Conservation (phyloP, 2,888 invertebrate genomes). For the Sesia bembeciformis region DNA sequence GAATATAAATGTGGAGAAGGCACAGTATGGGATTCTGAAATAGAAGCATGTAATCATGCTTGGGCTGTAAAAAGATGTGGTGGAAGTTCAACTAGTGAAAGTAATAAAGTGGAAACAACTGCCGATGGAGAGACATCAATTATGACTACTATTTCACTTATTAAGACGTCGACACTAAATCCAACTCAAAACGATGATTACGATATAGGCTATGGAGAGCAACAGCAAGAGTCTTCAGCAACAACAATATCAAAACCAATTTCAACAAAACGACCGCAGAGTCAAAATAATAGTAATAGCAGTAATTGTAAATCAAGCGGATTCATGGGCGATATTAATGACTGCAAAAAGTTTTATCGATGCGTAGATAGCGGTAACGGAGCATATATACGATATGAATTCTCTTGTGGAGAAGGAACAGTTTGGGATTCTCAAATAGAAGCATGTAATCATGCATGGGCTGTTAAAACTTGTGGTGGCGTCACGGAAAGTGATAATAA, state of each 20-base stretch:
- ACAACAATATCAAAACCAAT: slow-evolving; percentile 1
- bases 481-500: not conserved
- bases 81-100: not conserved
- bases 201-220: slow-evolving; percentile 23
- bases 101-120: not conserved
- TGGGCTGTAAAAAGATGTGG: slow-evolving; percentile 48
- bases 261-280: slow-evolving; percentile 6
- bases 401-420: slow-evolving; percentile 83
- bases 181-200: slow-evolving; percentile 15
- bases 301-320: slow-evolving; percentile 73
- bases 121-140: not conserved
- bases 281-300: slow-evolving; percentile 2
- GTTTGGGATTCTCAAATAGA: slow-evolving; percentile 81
- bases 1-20: slow-evolving; percentile 71
- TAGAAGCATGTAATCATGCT: slow-evolving; percentile 75
- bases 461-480: slow-evolving; percentile 49
- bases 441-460: slow-evolving; percentile 80
- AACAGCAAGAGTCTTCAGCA: slow-evolving; percentile 4
- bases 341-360: slow-evolving; percentile 85
- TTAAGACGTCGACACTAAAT: slow-evolving; percentile 13
- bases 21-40: slow-evolving; percentile 73
- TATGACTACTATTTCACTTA: slow-evolving; percentile 9
- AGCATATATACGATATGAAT: slow-evolving; percentile 78
- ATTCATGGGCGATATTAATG: slow-evolving; percentile 78
- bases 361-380: slow-evolving; percentile 79